Percentiles rank a stretch among this genome's conserved stretches.
Evolutionary conservation across 2,797 vertebrate genomes (phyloP).

Genomic region (Gallinago nigripennis): DNA sequence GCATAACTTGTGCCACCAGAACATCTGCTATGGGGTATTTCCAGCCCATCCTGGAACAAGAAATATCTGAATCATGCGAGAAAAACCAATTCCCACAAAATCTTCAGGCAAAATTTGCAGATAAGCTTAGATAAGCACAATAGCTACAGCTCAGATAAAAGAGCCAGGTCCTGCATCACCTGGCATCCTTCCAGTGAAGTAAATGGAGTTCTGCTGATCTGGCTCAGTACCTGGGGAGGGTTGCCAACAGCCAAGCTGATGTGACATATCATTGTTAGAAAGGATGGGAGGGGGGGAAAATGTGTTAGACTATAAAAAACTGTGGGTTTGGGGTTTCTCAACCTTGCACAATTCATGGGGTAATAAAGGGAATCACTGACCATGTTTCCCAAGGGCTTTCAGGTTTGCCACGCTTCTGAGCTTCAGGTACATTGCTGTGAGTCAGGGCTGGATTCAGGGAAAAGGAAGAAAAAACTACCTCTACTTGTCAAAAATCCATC

Average conservation of each 20-base stretch:
- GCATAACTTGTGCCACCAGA: background rate
- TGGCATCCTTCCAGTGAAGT: conserved; percentile 3
- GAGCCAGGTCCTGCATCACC: background rate
- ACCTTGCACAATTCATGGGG: background rate
- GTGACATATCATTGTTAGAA: background rate
- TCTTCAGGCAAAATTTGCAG: background rate
- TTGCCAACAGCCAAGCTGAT: background rate
- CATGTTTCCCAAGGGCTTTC: background rate
- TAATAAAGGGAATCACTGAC: background rate
- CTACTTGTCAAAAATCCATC: background rate
- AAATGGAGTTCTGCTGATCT: conserved; percentile 28
- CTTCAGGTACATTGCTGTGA: background rate
- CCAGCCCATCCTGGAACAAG: background rate
- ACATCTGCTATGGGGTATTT: background rate
- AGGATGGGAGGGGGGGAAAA: background rate
- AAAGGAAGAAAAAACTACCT: background rate
- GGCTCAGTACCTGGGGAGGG: background rate
- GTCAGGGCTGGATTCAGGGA: background rate
- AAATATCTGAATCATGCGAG: background rate
- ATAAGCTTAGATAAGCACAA: background rate
- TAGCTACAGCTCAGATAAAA: background rate
- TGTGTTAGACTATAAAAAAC: background rate
- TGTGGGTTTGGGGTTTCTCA: background rate
- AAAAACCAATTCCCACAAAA: background rate
- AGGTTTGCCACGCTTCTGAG: background rate